Percentiles rank a stretch among this genome's conserved stretches.
These are phyloP conservation scores for Eupithecia dodoneata DNA, from an alignment of 2,888 invertebrate species.

Conservation along the genomic window DNA sequence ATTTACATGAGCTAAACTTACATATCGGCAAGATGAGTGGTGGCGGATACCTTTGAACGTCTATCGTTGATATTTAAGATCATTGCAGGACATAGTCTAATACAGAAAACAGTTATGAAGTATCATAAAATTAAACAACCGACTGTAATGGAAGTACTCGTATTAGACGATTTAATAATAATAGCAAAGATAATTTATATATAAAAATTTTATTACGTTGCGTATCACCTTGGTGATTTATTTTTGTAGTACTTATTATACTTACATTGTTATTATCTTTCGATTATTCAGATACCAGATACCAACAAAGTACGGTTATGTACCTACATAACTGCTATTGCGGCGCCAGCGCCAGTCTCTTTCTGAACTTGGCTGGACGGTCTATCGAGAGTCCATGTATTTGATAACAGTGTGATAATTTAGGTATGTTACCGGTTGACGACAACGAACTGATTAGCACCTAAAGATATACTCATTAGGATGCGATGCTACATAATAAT, in stretches of 20 bases:
- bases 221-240: too few species aligned
- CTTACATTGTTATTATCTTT: too few species aligned
- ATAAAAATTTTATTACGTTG: too few species aligned
- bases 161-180: not conserved
- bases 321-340: too few species aligned
- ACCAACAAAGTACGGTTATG: too few species aligned
- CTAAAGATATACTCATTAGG: not conserved
- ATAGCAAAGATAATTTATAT: too few species aligned
- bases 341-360: too few species aligned
- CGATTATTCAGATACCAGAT: too few species aligned
- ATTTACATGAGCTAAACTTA: conserved; percentile 37
- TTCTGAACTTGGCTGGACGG: too few species aligned
- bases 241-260: too few species aligned
- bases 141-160: not conserved
- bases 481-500: not conserved
- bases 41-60: conserved; percentile 25
- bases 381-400: not conserved
- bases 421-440: conserved; percentile 39
- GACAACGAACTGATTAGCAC: conserved; percentile 31
- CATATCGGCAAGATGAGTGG: conserved; percentile 10
- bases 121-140: not conserved
- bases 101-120: not conserved
- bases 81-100: not conserved
- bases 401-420: conserved; percentile 46
- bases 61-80: not conserved